A percentile compares a stretch with the other conserved stretches of the same genome.
These are phyloP conservation scores for Procambarus clarkii DNA, from an alignment of 1,140 invertebrate species.

Conservation along the genomic window DNA sequence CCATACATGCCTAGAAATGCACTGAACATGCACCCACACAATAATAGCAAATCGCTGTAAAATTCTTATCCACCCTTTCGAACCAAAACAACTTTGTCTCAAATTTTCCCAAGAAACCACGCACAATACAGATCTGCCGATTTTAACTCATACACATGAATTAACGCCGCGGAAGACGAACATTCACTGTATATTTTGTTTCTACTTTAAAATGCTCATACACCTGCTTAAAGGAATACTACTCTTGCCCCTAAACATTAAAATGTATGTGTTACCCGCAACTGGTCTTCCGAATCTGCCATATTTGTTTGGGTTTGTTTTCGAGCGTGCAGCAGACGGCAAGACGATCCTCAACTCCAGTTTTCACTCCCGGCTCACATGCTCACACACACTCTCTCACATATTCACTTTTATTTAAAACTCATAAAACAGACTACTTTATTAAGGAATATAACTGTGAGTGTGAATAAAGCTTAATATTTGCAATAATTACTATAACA, in stretches of 20 bases:
- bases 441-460: no score
- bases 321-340: not conserved
- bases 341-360: not conserved
- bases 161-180: no score
- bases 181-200: not conserved
- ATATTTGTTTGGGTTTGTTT: constrained; percentile 18
- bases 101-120: not conserved
- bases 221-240: not conserved
- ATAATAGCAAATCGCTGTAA: no score
- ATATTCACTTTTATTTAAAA: no score
- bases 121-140: not conserved
- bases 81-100: no score
- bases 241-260: not conserved
- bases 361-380: not conserved
- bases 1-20: no score
- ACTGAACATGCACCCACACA: no score
- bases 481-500: no score
- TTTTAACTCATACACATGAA: not conserved
- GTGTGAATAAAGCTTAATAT: no score
- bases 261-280: constrained; percentile 1
- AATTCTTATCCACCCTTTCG: no score
- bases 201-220: not conserved
- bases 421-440: no score
- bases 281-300: constrained; percentile 12
- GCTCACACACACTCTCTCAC: no score